Percentiles rank a stretch among this genome's conserved stretches.
Conservation (phyloP, 2,888 invertebrate species). For the Drosophila borealis region DNA sequence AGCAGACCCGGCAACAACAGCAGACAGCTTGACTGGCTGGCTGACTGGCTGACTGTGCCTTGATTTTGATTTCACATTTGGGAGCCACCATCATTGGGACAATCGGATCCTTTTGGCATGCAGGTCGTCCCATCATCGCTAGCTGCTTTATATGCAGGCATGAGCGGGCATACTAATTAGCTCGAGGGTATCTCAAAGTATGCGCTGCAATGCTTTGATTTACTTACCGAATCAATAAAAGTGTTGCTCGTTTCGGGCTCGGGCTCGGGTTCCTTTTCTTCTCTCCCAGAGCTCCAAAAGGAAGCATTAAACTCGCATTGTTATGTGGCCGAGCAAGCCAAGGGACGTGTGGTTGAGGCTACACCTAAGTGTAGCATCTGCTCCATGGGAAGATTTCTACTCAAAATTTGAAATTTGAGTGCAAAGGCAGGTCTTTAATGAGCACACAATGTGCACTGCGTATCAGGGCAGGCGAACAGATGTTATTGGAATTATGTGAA, state of each 20-base stretch:
- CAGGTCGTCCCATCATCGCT: constrained; percentile 66
- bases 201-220: constrained; percentile 64
- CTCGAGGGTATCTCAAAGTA: constrained; percentile 52
- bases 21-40: constrained; percentile 73
- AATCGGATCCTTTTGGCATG: constrained; percentile 59
- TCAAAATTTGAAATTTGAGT: constrained; percentile 53
- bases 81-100: constrained; percentile 33
- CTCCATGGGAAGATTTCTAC: constrained; percentile 36
- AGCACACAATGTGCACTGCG: constrained; percentile 14
- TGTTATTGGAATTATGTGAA: constrained; percentile 27
- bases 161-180: constrained; percentile 80
- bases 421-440: constrained; percentile 45
- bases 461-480: constrained; percentile 26
- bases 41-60: constrained; percentile 55
- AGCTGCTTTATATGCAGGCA: constrained; percentile 73
- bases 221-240: constrained; percentile 70
- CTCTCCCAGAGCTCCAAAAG: constrained; percentile 22
- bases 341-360: constrained; percentile 38
- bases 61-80: constrained; percentile 63
- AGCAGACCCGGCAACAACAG: constrained; percentile 10
- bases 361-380: constrained; percentile 9
- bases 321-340: constrained; percentile 56
- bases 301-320: constrained; percentile 70
- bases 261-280: not conserved
- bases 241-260: constrained; percentile 26